These are phyloP conservation scores for Oeneis ivallda DNA, from an alignment of 2,888 invertebrate genomes.

Conservation along the genomic window DNA sequence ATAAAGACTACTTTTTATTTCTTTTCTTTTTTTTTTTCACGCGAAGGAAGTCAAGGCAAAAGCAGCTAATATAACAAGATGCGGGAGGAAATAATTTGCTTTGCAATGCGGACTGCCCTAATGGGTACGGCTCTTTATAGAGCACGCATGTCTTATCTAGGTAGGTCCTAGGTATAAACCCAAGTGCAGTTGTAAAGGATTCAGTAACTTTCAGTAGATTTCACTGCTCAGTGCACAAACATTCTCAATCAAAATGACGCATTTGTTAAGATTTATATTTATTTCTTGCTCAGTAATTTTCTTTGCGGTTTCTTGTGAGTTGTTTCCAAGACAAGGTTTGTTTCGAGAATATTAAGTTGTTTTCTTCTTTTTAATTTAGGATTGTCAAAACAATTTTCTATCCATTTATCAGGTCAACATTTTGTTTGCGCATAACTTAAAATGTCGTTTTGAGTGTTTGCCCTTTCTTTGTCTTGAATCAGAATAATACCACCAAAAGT, in stretches of 20 bases:
- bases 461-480: too few relatives aligned
- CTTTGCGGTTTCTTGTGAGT: constrained; percentile 6
- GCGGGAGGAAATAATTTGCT: too few relatives aligned
- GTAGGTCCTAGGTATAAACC: constrained; percentile 5
- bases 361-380: constrained; percentile 5
- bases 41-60: too few relatives aligned
- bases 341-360: constrained; percentile 1
- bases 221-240: constrained; percentile 8
- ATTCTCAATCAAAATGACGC: constrained; percentile 9
- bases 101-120: not conserved
- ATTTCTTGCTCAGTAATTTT: constrained; percentile 15
- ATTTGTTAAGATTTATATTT: constrained; percentile 17
- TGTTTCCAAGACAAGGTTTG: constrained; percentile 22
- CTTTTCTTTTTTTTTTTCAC: too few relatives aligned
- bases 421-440: too few relatives aligned
- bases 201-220: constrained; percentile 7
- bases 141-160: constrained; percentile 4
- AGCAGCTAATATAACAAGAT: too few relatives aligned
- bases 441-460: too few relatives aligned
- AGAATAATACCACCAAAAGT: too few relatives aligned
- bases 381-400: not conserved
- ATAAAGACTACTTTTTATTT: too few relatives aligned
- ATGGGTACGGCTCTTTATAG: too few relatives aligned
- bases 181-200: not conserved
- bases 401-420: too few relatives aligned